Evolutionary conservation across 2,888 invertebrate species (phyloP).

Genomic region (Imbricaverruca yamaguchii): DNA sequence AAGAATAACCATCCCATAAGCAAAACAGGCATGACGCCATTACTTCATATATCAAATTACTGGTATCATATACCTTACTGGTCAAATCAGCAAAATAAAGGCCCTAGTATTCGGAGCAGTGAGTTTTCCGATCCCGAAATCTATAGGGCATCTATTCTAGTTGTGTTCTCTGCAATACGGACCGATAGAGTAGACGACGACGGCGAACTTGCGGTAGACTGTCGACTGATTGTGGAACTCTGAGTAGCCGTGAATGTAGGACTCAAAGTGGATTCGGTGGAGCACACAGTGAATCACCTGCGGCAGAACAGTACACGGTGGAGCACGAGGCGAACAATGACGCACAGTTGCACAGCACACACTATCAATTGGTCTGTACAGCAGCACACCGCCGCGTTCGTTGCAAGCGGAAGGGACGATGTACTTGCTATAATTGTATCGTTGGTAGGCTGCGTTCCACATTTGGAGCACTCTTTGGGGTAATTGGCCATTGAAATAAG

Average conservation of each 20-base stretch:
- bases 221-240: not conserved
- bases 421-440: too few relatives aligned
- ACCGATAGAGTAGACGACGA: not conserved
- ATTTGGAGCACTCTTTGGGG: too few relatives aligned
- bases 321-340: too few relatives aligned
- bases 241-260: slow-evolving; percentile 1
- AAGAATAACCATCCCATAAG: not conserved
- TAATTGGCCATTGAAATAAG: too few relatives aligned
- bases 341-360: too few relatives aligned
- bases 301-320: not conserved
- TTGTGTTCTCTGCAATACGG: not conserved
- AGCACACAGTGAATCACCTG: not conserved
- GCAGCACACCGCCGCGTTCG: too few relatives aligned
- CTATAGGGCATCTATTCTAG: not conserved
- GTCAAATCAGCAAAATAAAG: not conserved
- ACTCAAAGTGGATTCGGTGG: not conserved
- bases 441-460: too few relatives aligned
- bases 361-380: too few relatives aligned
- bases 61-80: too few relatives aligned
- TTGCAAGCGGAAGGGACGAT: too few relatives aligned
- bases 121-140: not conserved
- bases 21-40: not conserved
- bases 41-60: not conserved
- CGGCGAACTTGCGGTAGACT: not conserved
- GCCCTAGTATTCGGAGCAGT: not conserved